Percentiles rank a stretch among this genome's conserved stretches.
These are phyloP conservation scores for Caenorhabditis sp. DNA, from an alignment of 2,888 invertebrate species.

Conservation along the genomic window DNA sequence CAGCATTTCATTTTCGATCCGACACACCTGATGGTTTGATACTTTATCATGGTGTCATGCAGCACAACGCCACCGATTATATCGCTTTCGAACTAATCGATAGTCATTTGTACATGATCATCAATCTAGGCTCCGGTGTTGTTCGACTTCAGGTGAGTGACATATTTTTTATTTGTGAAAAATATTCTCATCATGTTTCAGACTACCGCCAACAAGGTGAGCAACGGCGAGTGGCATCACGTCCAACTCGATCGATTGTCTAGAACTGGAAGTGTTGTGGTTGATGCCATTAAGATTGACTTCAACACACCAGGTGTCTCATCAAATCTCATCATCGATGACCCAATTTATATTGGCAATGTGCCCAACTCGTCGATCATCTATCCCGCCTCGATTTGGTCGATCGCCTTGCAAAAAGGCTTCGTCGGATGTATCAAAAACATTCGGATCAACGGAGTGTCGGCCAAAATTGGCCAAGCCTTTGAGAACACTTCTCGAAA, in stretches of 20 bases:
- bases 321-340: conserved; percentile 64
- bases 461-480: conserved; percentile 62
- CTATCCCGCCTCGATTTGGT: conserved; percentile 53
- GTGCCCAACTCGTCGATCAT: conserved; percentile 34
- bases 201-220: conserved; percentile 61
- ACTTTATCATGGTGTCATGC: conserved; percentile 79
- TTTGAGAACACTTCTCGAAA: conserved; percentile 46
- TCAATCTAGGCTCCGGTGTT: conserved; percentile 90
- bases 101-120: conserved; percentile 88
- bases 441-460: conserved; percentile 68
- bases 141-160: conserved; percentile 83
- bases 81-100: conserved; percentile 92
- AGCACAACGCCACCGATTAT: conserved; percentile 76
- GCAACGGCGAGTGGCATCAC: conserved; percentile 65
- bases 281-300: conserved; percentile 67
- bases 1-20: conserved; percentile 81
- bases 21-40: conserved; percentile 92
- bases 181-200: too few relatives aligned
- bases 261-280: conserved; percentile 62
- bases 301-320: conserved; percentile 69
- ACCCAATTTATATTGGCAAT: conserved; percentile 39
- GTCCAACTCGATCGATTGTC: conserved; percentile 66
- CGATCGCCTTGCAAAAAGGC: conserved; percentile 53
- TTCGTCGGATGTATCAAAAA: conserved; percentile 68
- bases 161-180: too few relatives aligned